Conservation (phyloP, 2,888 invertebrate genomes). For the Mimas tiliae region DNA sequence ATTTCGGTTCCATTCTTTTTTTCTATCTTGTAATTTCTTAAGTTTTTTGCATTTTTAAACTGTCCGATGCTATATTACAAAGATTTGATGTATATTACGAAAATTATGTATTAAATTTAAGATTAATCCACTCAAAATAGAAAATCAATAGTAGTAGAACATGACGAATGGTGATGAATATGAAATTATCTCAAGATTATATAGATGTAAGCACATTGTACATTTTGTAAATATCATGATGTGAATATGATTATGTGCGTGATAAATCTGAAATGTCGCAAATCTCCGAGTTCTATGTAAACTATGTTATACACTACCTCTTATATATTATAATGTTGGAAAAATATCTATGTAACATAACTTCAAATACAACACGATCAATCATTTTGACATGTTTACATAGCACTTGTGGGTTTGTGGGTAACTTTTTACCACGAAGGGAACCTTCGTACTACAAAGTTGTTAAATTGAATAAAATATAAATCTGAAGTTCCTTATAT, state of each 20-base stretch:
- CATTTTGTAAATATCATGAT: slow-evolving; percentile 67
- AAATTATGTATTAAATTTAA: not conserved
- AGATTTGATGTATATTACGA: too few relatives aligned
- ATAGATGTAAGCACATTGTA: slow-evolving; percentile 48
- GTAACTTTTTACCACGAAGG: too few relatives aligned
- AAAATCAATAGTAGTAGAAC: not conserved
- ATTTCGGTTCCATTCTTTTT: too few relatives aligned
- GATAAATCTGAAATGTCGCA: slow-evolving; percentile 39
- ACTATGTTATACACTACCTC: not conserved
- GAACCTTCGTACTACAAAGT: too few relatives aligned
- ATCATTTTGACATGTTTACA: too few relatives aligned
- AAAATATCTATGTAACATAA: too few relatives aligned
- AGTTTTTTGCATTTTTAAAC: too few relatives aligned
- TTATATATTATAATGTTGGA: not conserved
- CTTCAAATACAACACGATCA: too few relatives aligned
- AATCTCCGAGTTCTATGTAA: not conserved
- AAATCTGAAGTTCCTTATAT: slow-evolving; percentile 39
- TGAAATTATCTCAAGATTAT: slow-evolving; percentile 15
- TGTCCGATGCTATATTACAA: too few relatives aligned
- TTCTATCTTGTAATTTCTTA: too few relatives aligned
- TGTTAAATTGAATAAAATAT: slow-evolving; percentile 24
- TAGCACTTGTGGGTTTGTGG: too few relatives aligned
- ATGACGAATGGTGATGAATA: not conserved
- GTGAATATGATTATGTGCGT: slow-evolving; percentile 43
- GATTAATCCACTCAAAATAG: not conserved